These are phyloP conservation scores for Catharus bicknelli DNA, from an alignment of 2,113 vertebrate species.

Conservation along the genomic window DNA sequence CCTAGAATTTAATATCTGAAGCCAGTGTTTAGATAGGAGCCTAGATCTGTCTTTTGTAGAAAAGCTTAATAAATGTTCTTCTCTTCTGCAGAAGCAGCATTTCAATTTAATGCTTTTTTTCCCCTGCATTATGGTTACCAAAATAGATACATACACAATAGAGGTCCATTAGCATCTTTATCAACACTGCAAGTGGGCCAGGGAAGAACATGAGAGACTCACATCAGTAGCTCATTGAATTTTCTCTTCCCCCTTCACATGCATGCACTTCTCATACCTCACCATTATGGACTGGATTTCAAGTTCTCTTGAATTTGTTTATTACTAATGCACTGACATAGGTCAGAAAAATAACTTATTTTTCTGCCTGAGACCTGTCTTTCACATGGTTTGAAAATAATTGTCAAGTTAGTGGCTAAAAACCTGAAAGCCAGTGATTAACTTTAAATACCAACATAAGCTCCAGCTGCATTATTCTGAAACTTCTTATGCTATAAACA, in stretches of 20 bases:
- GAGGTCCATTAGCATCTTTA: constrained; percentile 29
- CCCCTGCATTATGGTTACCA: background rate
- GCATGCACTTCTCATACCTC: background rate
- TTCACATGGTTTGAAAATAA: constrained; percentile 15
- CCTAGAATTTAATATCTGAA: background rate
- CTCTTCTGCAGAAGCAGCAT: background rate
- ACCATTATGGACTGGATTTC: background rate
- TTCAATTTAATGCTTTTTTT: background rate
- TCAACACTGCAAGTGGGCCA: background rate
- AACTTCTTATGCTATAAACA: constrained; percentile 23
- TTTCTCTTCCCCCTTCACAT: background rate
- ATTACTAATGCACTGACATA: background rate
- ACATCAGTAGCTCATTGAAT: background rate
- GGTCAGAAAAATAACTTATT: background rate
- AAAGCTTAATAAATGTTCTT: background rate
- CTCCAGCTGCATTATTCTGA: constrained; percentile 17
- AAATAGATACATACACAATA: constrained; percentile 9
- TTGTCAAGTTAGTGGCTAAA: constrained; percentile 1
- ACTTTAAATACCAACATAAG: constrained; percentile 10
- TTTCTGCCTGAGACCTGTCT: background rate
- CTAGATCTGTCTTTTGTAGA: background rate
- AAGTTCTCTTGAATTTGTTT: background rate
- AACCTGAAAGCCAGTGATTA: constrained; percentile 18
- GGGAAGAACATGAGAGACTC: background rate
- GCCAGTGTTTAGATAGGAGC: background rate